Evolutionary conservation across 2,113 vertebrate genomes (phyloP).

Genomic region (Campylorhamphus procurvoides): DNA sequence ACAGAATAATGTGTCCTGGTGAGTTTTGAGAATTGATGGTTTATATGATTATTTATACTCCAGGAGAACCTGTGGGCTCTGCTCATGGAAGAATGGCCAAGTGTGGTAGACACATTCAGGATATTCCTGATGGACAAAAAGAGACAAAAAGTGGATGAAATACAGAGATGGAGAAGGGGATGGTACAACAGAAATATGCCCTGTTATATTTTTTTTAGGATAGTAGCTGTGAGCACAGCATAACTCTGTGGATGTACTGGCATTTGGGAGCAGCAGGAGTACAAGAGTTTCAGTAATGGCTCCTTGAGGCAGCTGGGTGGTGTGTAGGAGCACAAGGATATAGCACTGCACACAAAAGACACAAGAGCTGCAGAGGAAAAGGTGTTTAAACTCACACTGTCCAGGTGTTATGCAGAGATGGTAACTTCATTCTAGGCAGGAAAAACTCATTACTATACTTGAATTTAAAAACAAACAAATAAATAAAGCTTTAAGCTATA

Average conservation of each 20-base stretch:
- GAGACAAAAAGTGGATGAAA: neutral
- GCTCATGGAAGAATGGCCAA: neutral
- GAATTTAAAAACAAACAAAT: neutral
- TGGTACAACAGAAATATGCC: neutral
- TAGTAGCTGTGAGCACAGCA: neutral
- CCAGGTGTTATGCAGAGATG: neutral
- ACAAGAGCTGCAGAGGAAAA: neutral
- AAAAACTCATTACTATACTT: neutral
- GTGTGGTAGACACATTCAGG: neutral
- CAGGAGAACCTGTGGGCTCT: neutral
- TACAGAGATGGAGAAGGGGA: neutral
- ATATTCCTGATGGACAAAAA: neutral
- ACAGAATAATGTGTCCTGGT: neutral
- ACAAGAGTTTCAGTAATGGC: neutral
- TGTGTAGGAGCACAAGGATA: neutral
- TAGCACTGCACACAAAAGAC: neutral
- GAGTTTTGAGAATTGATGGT: slow-evolving; percentile 15
- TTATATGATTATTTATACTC: neutral
- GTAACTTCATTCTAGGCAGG: neutral
- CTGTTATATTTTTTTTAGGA: neutral
- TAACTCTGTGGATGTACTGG: neutral
- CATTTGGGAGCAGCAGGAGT: neutral
- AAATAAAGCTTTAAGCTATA: neutral
- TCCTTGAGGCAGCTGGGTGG: neutral
- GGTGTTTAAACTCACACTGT: rapidly evolving